Conservation (phyloP, 2,888 invertebrate species). For the Matsumyia berberina region DNA sequence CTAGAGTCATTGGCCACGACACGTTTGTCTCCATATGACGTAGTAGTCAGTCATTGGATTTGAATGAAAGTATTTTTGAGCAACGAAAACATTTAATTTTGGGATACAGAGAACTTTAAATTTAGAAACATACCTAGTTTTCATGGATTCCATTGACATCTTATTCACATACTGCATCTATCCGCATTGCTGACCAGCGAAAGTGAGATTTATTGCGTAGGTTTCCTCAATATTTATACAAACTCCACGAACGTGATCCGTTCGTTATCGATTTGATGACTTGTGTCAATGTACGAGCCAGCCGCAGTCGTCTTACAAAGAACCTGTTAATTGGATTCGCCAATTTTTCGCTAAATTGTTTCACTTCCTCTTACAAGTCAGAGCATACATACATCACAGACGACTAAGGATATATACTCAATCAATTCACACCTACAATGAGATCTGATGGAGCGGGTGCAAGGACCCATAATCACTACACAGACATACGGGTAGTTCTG, state of each 20-base stretch:
- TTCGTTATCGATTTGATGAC: conserved; percentile 22
- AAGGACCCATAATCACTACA: conserved; percentile 31
- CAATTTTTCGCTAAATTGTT: conserved; percentile 28
- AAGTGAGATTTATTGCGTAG: conserved; percentile 27
- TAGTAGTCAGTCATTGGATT: background rate
- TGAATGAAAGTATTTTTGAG: background rate
- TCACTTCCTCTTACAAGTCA: conserved; percentile 26
- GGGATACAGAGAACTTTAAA: too few species aligned
- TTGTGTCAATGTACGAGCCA: conserved; percentile 8
- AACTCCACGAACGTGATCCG: conserved; percentile 8
- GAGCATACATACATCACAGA: background rate
- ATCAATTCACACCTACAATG: conserved; percentile 24
- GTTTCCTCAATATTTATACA: background rate
- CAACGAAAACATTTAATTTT: too few species aligned
- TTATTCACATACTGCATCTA: background rate
- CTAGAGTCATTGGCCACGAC: conserved; percentile 46
- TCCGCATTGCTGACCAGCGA: conserved; percentile 21
- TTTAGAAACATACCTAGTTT: too few species aligned
- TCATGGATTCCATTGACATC: too few species aligned
- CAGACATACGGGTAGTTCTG: conserved; percentile 21
- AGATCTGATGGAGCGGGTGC: conserved; percentile 10
- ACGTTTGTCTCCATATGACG: conserved; percentile 19
- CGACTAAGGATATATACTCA: conserved; percentile 35
- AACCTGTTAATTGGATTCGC: conserved; percentile 37
- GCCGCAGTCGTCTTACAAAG: background rate